Percentiles rank a stretch among this genome's conserved stretches.
phyloP scores from a whole-genome alignment of 2,113 vertebrate genomes.

The Pteruthius melanotis region DNA sequence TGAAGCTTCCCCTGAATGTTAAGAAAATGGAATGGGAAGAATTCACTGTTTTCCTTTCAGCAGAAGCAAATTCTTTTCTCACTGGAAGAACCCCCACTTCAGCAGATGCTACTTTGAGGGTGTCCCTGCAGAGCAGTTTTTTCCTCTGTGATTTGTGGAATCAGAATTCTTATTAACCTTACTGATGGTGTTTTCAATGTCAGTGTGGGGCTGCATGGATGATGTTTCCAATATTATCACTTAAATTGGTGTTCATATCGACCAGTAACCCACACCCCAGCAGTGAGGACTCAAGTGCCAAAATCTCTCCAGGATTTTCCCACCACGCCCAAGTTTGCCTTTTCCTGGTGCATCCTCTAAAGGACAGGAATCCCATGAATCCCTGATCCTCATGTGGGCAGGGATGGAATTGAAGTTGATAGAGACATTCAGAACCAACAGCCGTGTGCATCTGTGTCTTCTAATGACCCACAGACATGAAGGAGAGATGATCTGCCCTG shows the following conservation, averaged over 20 bases:
- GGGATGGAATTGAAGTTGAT: neutral
- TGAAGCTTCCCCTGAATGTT: neutral
- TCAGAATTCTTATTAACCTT: neutral
- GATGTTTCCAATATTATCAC: neutral
- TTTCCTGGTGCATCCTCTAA: neutral
- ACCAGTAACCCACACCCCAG: neutral
- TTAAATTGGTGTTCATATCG: neutral
- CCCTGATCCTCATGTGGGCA: neutral
- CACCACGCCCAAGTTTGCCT: neutral
- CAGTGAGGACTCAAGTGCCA: neutral
- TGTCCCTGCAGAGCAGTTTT: neutral
- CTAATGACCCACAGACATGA: neutral
- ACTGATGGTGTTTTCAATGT: neutral
- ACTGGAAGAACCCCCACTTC: neutral
- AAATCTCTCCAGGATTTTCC: neutral
- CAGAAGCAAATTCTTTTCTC: neutral
- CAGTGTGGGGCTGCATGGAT: neutral
- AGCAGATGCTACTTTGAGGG: neutral
- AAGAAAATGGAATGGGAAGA: neutral
- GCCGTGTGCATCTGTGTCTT: neutral
- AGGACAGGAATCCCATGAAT: neutral
- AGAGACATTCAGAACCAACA: neutral
- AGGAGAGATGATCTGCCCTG: neutral
- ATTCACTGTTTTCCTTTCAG: neutral
- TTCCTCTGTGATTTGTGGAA: neutral